Conservation (phyloP, 1,140 invertebrate genomes). For the Radopholus similis region DNA sequence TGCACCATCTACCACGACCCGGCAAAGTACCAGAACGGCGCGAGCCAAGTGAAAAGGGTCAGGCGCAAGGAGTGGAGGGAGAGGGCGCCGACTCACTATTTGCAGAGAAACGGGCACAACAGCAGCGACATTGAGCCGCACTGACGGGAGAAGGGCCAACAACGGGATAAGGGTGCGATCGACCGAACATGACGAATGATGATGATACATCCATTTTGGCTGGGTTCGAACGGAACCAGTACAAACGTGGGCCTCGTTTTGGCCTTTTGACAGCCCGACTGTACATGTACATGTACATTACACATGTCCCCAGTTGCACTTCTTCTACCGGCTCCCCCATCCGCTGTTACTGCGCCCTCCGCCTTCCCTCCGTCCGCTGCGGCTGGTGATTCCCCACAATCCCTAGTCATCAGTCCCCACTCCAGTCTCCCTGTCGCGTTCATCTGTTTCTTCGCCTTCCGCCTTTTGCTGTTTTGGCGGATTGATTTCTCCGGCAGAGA, state of each 20-base stretch:
- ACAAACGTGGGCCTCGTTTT: no score
- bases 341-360: no score
- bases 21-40: background rate
- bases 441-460: background rate
- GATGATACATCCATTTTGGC: no score
- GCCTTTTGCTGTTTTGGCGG: background rate
- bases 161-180: no score
- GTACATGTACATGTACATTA: no score
- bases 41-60: background rate
- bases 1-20: slow-evolving; percentile 13
- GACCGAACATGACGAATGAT: no score
- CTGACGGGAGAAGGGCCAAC: background rate
- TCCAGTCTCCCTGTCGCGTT: background rate
- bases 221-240: no score
- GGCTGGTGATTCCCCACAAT: background rate
- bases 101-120: slow-evolving; percentile 1
- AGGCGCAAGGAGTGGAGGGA: background rate
- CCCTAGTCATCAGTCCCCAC: background rate
- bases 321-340: no score
- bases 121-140: background rate
- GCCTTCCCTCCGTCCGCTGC: no score
- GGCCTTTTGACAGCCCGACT: no score
- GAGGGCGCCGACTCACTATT: background rate
- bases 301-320: no score
- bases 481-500: slow-evolving; percentile 16